Conservation (phyloP, 2,113 vertebrate genomes). For the Ailuropoda melanoleuca region DNA sequence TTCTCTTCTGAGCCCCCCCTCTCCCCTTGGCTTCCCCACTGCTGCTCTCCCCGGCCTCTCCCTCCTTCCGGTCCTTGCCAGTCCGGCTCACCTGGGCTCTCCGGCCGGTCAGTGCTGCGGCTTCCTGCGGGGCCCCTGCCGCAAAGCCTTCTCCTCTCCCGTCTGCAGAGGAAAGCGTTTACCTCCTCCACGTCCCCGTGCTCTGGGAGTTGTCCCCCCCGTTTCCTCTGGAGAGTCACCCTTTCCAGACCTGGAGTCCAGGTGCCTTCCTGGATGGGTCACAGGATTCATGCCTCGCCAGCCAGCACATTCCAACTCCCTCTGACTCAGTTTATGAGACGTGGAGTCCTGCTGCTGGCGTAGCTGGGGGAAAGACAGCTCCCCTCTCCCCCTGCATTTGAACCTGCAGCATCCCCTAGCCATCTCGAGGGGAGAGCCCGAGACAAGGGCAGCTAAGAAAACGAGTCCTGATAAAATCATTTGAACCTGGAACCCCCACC, state of each 20-base stretch:
- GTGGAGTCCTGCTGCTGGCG: background rate
- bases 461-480: background rate
- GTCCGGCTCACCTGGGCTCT: background rate
- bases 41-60: background rate
- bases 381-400: background rate
- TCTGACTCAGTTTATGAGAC: background rate
- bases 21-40: too few species aligned
- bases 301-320: background rate
- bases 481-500: background rate
- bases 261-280: background rate
- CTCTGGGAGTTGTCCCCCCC: background rate
- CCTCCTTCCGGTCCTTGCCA: background rate
- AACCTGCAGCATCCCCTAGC: background rate
- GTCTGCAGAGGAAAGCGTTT: background rate
- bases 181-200: background rate
- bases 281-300: background rate
- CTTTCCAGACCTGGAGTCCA: background rate
- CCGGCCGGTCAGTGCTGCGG: too few species aligned
- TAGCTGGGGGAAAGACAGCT: background rate
- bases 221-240: background rate
- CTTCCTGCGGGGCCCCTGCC: background rate
- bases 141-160: background rate
- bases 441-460: background rate
- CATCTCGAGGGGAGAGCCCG: background rate
- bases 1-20: too few species aligned